Evolutionary conservation across 1,140 invertebrate species (phyloP), one percentile per base, ranked within the genome.

Genomic region (Battus philenor): DNA sequence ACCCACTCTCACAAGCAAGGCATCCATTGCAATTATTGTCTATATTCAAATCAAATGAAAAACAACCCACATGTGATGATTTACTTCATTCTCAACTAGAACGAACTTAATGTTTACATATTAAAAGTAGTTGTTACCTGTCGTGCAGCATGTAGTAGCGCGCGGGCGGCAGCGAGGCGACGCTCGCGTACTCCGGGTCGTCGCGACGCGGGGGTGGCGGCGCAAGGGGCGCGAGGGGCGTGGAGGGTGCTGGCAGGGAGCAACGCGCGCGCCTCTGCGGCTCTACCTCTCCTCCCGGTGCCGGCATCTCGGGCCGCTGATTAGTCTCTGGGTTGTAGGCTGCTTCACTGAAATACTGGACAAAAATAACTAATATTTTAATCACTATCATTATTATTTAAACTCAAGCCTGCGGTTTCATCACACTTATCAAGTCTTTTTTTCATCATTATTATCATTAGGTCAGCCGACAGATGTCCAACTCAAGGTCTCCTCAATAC

Each of bases 281-380:
- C 54, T 77, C 80, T 61, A 71, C 80, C 52, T 76, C 83, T 5
- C 68, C 68, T 15, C 71, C 68, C 32, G 68, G 73, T 11, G 76
- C 79, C 32, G 76, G 78, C 79, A 80, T 86, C 6, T 84, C 80
- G 46, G 50, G 67, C 65, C 91, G 87, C 69, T 91, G 92, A 86
- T 95, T 95, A 47, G 93, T 92, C 74, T 94, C 91, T 15, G 94
- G 94, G 70, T 94, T 94, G 72, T 96, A 93, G 2, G 94, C 94
- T 31, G 93, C 93, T 72, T 95, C 93, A 39, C 93, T 91, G 75
- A 95, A 96, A 85, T 94, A 95, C 94, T 96, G 83, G 86, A 61
- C 54, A 56, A 63, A 68, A 38, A 11, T 6, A 12, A 36, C 30
- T 15, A 1, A 3, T 33, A 34, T 43, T 47, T 17, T 10, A 26